Evolutionary conservation across 2,113 vertebrate genomes (phyloP), one percentile per base, ranked within the genome.

Genomic region (Gracilinanus agilis): DNA sequence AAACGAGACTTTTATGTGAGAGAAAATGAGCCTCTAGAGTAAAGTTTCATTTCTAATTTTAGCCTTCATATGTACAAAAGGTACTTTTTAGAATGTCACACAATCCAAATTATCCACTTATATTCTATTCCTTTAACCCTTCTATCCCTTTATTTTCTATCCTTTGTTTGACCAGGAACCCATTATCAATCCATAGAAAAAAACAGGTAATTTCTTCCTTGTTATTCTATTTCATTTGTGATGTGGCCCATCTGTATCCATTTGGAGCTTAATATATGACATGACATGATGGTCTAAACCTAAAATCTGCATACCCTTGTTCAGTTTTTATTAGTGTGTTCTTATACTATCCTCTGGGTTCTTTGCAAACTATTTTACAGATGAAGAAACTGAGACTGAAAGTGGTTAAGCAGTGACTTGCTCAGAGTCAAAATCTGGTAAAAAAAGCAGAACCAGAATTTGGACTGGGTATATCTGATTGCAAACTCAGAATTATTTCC

Each of bases 311-410:
- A 75, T 13, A 8, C 67, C 19, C 16, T 13, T 40, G 3, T 75
- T 6, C 34, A n/a, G 13, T 16, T 40, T 16, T 40, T n/a, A 16
- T n/a, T 19, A 16, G 34, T n/a, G 13, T 19, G 16, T 75, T 1
- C 34, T n/a, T 75, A 75, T 21, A 75, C 34, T 19, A 40, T 34
- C 16, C 19, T 4, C 34, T n/a, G 16, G 29, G 11, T 7, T 40
- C 13, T n/a, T 75, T 75, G 67, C 13, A 75, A 1, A 75, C 9
- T 29, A 58, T 55, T 19, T 92, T 90, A 67, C 13, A 88, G 88
- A 9, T 9, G 94, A 54, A 24, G 89, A 91, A 94, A 95, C 10
- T 91, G 13, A 95, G 40, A 40, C 40, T 44, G 4, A n/a, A 94
- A 49, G 25, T 89, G 54, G 89, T 91, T 23, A 91, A 90, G 67